Conservation (phyloP, 2,888 invertebrate genomes). For the Papilio gigon region DNA sequence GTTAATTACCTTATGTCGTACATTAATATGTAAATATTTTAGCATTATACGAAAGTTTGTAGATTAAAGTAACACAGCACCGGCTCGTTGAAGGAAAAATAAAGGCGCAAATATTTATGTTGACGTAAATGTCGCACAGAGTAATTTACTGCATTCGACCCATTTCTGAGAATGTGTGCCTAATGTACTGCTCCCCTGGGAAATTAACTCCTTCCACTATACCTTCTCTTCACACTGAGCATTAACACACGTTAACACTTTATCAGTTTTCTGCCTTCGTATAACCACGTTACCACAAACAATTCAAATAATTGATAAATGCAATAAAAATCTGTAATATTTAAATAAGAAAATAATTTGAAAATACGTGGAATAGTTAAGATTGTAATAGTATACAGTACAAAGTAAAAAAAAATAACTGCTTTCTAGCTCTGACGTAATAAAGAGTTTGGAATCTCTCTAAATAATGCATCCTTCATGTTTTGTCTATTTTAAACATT, state of each 20-base stretch:
- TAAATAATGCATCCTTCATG: no score
- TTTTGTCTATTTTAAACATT: no score
- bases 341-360: no score
- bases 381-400: no score
- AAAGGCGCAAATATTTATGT: slow-evolving; percentile 36
- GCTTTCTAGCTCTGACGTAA: no score
- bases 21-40: neutral
- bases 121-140: slow-evolving; percentile 37
- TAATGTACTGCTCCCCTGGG: slow-evolving; percentile 36
- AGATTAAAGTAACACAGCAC: slow-evolving; percentile 3
- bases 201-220: slow-evolving; percentile 36
- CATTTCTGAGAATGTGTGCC: slow-evolving; percentile 33
- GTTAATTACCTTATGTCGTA: no score
- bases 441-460: no score
- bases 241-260: slow-evolving; percentile 30
- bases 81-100: slow-evolving; percentile 23
- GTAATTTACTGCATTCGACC: slow-evolving; percentile 38
- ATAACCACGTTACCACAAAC: neutral
- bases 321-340: neutral
- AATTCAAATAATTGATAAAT: neutral
- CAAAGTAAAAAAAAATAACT: no score
- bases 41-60: slow-evolving; percentile 13
- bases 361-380: no score
- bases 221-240: slow-evolving; percentile 25
- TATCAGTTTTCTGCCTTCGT: neutral